Base-by-base conservation (phyloP, 2,113 vertebrate genomes). In the Girardinichthys multiradiatus region DNA sequence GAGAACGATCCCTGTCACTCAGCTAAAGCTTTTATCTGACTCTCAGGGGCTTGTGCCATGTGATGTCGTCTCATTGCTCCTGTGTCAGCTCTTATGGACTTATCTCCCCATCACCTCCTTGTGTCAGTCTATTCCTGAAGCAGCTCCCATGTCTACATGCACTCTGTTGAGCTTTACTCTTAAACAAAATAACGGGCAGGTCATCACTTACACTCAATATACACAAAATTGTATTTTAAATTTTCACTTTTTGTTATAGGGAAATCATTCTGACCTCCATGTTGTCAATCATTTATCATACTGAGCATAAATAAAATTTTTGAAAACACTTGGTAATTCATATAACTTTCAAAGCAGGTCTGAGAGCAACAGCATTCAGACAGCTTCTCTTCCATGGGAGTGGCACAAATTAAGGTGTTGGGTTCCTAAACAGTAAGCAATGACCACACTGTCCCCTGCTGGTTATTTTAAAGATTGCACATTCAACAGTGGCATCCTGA, bases 371-470 rank as follows among this genome's bases (percentile, higher is more conserved):
- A 57, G n/a, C 26, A 59, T 6, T 51, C 35, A 51, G 45, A 60
- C 68, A 74, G 33, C 62, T 37, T 17, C 15, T 59, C 48, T 54
- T n/a, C 19, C 33, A 80, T 87, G 87, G 90, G 89, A 89, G 90
- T 89, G 88, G 87, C 83, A 83, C 57, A 33, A 42, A 21, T 27
- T 51, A 15, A 15, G 26, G 1, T 7, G 29, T 0, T 37, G 21
- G 12, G 42, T 9, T 26, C 57, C 5, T 21, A 10, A 11, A 54
- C 30, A 54, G 21, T 12, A 57, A 9, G 26, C n/a, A 79, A 87
- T 64, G 65, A 63, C 77, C 64, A 83, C 76, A 89, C 77, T 89
- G 86, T 77, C 85, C 70, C 58, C 86, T 0, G 26, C 85, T 86
- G 90, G 80, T 42, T 1, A 0, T 19, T 26, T 27, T 13, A 15